Conservation (phyloP, 2,113 vertebrate genomes). For the Taxidea taxus region DNA sequence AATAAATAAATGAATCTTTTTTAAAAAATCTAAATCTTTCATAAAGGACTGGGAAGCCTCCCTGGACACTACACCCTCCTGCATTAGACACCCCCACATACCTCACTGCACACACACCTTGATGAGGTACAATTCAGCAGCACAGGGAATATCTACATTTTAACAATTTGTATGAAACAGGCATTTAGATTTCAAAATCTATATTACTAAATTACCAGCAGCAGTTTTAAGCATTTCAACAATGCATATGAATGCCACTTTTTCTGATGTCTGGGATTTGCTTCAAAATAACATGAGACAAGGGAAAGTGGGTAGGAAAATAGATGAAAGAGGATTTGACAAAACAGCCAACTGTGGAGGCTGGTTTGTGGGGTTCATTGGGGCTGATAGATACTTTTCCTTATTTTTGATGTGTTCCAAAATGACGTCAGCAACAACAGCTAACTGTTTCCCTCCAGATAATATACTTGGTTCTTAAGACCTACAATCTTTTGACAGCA, state of each 20-base stretch:
- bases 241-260: background rate
- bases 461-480: background rate
- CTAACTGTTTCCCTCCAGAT: background rate
- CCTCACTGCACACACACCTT: background rate
- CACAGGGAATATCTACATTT: slow-evolving; percentile 32
- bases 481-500: background rate
- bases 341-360: background rate
- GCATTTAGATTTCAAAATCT: slow-evolving; percentile 74
- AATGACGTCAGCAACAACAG: background rate
- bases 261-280: background rate
- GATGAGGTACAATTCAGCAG: background rate
- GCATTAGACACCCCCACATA: background rate
- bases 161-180: slow-evolving; percentile 33
- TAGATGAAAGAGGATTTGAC: background rate
- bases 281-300: background rate
- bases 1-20: background rate
- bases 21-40: background rate
- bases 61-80: background rate
- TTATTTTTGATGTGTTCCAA: background rate
- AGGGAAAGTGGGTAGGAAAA: background rate
- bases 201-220: slow-evolving; percentile 68
- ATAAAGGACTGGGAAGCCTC: background rate
- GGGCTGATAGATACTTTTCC: background rate
- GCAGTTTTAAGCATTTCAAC: background rate
- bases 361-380: background rate